Evolutionary conservation across 2,113 vertebrate species (phyloP).

Genomic region (Alces alces): DNA sequence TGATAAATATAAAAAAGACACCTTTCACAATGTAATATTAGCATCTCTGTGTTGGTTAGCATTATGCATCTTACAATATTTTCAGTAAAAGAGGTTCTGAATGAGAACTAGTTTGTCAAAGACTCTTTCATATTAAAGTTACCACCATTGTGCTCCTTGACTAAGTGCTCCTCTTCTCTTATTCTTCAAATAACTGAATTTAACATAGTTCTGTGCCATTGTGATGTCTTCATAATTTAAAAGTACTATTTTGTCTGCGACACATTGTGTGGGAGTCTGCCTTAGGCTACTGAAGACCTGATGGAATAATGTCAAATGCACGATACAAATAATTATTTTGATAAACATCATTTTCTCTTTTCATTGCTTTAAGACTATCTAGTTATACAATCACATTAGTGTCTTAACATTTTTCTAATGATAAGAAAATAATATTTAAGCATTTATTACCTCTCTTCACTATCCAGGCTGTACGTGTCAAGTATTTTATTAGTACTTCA

Average conservation of each 20-base stretch:
- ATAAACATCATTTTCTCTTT: constrained; percentile 35
- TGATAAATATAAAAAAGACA: background rate
- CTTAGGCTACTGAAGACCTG: constrained; percentile 1
- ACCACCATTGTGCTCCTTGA: background rate
- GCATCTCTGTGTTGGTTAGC: background rate
- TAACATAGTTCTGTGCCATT: constrained; percentile 22
- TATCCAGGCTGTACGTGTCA: background rate
- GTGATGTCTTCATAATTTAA: background rate
- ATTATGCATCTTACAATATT: background rate
- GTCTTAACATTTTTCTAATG: background rate
- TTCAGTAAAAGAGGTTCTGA: background rate
- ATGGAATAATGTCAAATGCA: constrained; percentile 38
- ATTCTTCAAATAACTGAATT: background rate
- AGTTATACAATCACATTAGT: background rate
- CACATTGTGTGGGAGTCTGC: background rate
- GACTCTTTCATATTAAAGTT: background rate
- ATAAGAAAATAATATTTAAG: background rate
- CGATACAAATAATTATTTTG: constrained; percentile 32
- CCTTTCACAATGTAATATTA: background rate
- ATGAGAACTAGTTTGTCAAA: background rate
- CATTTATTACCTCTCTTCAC: background rate
- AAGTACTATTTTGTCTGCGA: constrained; percentile 33
- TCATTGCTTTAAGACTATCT: background rate
- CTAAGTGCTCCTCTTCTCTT: background rate
- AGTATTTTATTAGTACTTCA: background rate